Base-by-base conservation (phyloP, 2,888 invertebrate species). In the Iselma pallidipennis region DNA sequence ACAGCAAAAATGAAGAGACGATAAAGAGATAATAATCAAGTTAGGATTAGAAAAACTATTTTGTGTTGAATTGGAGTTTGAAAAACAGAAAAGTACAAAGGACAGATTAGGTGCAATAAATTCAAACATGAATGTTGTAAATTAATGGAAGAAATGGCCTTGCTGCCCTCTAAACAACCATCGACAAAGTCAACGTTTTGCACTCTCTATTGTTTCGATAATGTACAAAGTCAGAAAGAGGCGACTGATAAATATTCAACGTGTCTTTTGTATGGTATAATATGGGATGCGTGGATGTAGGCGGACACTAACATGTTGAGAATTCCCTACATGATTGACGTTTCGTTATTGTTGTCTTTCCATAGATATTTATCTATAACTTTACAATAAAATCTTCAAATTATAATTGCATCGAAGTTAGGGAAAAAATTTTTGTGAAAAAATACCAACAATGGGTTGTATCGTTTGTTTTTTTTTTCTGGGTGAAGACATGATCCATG, bases 401-500 rank as follows among this genome's bases (percentile, higher is more conserved):
- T 33, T 33, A 33, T 33, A 33, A 33, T 33, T 29, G 12, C n/a
- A n/a, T n/a, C n/a, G n/a, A n/a, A n/a, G n/a, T n/a, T n/a, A n/a
- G n/a, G n/a, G n/a, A n/a, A n/a, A n/a, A n/a, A n/a, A n/a, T n/a
- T n/a, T n/a, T n/a, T n/a, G n/a, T n/a, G n/a, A n/a, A n/a, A n/a
- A n/a, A n/a, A n/a, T n/a, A n/a, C n/a, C n/a, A n/a, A n/a, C n/a
- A n/a, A n/a, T n/a, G n/a, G n/a, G n/a, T n/a, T n/a, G n/a, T n/a
- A n/a, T n/a, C n/a, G n/a, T n/a, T n/a, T n/a, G n/a, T n/a, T n/a
- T n/a, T n/a, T n/a, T n/a, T n/a, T n/a, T n/a, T n/a, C n/a, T n/a
- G n/a, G n/a, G n/a, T n/a, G n/a, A n/a, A n/a, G n/a, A 59, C 58
- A 55, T 58, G 62, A 62, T 62, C 60, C 60, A 60, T 61, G 61